These are phyloP conservation scores for Drosophila miranda DNA, from an alignment of 1,140 invertebrate species.

Conservation along the genomic window DNA sequence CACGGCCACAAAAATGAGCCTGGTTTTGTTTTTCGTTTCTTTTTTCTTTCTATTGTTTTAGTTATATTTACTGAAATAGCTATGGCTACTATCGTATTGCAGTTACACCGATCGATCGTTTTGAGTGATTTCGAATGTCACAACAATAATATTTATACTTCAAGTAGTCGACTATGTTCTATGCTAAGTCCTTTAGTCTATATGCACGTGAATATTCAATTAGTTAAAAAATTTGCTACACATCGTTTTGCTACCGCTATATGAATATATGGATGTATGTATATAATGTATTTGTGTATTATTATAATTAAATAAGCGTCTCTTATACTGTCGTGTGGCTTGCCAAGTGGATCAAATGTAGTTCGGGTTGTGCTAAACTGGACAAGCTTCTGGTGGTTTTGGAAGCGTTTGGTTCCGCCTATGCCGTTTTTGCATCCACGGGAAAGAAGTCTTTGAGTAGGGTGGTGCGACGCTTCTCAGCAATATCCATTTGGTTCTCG, in stretches of 20 bases:
- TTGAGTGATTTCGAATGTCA: slow-evolving; percentile 75
- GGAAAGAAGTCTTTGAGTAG: slow-evolving; percentile 96
- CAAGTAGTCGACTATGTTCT: slow-evolving; percentile 59
- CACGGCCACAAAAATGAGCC: slow-evolving; percentile 56
- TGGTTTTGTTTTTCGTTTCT: slow-evolving; percentile 22
- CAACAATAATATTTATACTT: slow-evolving; percentile 66
- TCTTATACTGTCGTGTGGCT: slow-evolving; percentile 54
- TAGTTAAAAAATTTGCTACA: slow-evolving; percentile 78
- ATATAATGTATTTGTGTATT: slow-evolving; percentile 45
- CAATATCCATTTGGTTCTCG: slow-evolving; percentile 99
- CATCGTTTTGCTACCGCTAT: slow-evolving; percentile 57
- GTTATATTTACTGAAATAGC: slow-evolving; percentile 23
- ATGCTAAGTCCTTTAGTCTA: slow-evolving; percentile 57
- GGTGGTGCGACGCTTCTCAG: slow-evolving; percentile 96
- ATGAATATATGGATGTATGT: slow-evolving; percentile 44
- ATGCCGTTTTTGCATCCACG: slow-evolving; percentile 50
- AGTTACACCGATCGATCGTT: slow-evolving; percentile 66
- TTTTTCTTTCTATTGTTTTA: slow-evolving; percentile 20
- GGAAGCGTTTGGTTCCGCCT: slow-evolving; percentile 25
- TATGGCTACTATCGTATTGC: slow-evolving; percentile 62
- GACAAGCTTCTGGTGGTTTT: slow-evolving; percentile 28
- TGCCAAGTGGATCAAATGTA: slow-evolving; percentile 42
- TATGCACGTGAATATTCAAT: slow-evolving; percentile 63
- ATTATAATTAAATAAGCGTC: slow-evolving; percentile 69
- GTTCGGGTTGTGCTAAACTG: slow-evolving; percentile 57